Conservation (phyloP, 2,888 invertebrate species). For the Bombylius major region DNA sequence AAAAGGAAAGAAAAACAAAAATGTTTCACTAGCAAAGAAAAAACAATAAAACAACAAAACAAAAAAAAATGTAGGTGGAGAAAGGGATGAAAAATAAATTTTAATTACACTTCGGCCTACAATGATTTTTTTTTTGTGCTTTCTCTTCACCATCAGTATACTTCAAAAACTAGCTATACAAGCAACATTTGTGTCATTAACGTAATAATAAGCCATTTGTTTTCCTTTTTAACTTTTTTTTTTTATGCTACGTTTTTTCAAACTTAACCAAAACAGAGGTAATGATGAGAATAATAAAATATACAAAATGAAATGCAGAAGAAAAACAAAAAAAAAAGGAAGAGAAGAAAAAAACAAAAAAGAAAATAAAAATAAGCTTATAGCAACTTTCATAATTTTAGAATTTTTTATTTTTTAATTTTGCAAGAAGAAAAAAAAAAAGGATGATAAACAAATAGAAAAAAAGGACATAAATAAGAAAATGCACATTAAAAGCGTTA, state of each 20-base stretch:
- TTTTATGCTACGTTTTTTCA: too few species aligned
- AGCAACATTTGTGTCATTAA: background rate
- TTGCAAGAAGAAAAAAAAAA: too few species aligned
- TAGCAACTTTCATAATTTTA: too few species aligned
- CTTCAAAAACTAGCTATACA: too few species aligned
- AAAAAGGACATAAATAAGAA: too few species aligned
- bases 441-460: too few species aligned
- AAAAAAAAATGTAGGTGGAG: background rate
- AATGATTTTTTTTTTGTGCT: background rate
- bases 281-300: background rate
- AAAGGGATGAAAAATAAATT: slow-evolving; percentile 13
- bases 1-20: background rate
- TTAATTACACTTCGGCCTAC: slow-evolving; percentile 10
- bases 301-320: background rate
- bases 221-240: background rate
- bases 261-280: background rate
- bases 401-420: too few species aligned
- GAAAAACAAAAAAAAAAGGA: too few species aligned
- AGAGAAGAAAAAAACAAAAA: too few species aligned
- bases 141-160: too few species aligned
- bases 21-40: background rate
- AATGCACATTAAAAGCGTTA: too few species aligned
- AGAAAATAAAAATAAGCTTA: too few species aligned
- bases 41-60: background rate
- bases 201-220: slow-evolving; percentile 10